Evolutionary conservation across 1,140 invertebrate species (phyloP).

Genomic region (Solenopsis invicta): DNA sequence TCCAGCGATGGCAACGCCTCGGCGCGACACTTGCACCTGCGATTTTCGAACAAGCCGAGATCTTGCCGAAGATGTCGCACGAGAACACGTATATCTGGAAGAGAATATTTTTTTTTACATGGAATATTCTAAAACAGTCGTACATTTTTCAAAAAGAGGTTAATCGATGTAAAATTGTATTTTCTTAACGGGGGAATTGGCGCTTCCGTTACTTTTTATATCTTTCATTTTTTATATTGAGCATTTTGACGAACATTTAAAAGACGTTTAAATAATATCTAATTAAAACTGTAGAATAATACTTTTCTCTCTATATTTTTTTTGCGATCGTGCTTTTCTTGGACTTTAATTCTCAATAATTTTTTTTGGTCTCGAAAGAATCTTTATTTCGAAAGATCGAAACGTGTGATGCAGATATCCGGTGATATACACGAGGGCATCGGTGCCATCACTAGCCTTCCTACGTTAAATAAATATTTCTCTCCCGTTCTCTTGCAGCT

Average conservation of each 20-base stretch:
- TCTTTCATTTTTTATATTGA: not conserved
- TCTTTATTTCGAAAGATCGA: not conserved
- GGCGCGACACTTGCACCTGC: constrained; percentile 24
- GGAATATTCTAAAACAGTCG: not conserved
- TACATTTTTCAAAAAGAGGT: not conserved
- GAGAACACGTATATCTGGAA: not conserved
- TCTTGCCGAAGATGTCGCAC: not conserved
- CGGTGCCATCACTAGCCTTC: constrained; percentile 55
- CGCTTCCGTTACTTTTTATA: not conserved
- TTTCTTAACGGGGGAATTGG: not conserved
- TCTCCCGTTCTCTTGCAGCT: constrained; percentile 27
- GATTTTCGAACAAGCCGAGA: constrained; percentile 41
- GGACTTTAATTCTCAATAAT: not conserved
- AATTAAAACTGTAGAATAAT: too few species aligned
- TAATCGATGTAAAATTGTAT: not conserved
- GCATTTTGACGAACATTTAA: not conserved
- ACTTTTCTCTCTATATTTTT: not conserved
- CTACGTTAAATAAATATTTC: constrained; percentile 59
- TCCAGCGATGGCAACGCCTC: constrained; percentile 52
- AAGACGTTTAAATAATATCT: not conserved
- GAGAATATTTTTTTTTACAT: not conserved
- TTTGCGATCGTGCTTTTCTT: not conserved
- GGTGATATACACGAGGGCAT: constrained; percentile 27
- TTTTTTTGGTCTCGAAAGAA: not conserved
- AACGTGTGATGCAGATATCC: constrained; percentile 2